Evolutionary conservation across 2,888 invertebrate species (phyloP).

Genomic region (Callinectes sapidus): DNA sequence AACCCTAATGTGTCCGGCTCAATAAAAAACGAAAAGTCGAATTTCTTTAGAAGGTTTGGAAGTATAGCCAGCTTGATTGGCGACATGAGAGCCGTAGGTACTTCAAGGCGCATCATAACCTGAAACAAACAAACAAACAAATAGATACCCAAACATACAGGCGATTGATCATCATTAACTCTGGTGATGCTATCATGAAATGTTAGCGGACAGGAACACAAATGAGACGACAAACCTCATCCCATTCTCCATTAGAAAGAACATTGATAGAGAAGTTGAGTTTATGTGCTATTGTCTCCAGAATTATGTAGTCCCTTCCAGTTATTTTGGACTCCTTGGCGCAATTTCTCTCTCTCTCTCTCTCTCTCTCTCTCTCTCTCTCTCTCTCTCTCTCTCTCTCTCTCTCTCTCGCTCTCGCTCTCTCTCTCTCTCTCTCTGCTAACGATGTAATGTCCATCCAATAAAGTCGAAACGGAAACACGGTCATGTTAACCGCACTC

Average conservation of each 20-base stretch:
- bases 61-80: conserved; percentile 52
- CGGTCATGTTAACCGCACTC: conserved; percentile 51
- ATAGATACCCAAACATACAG: neutral
- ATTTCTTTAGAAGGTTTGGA: conserved; percentile 42
- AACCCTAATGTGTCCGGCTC: conserved; percentile 57
- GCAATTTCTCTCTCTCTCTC: too few relatives aligned
- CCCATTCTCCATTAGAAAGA: conserved; percentile 20
- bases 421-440: neutral
- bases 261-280: conserved; percentile 51
- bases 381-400: too few relatives aligned
- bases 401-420: too few relatives aligned
- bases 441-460: conserved; percentile 45
- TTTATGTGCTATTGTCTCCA: conserved; percentile 33
- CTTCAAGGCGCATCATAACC: conserved; percentile 31
- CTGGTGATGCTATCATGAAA: too few relatives aligned
- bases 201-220: neutral
- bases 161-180: neutral
- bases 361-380: too few relatives aligned
- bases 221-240: conserved; percentile 9
- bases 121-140: neutral
- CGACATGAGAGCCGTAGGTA: conserved; percentile 26
- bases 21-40: conserved; percentile 51
- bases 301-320: conserved; percentile 48
- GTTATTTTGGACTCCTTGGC: conserved; percentile 5
- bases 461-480: conserved; percentile 43